Percentiles rank a stretch among this genome's conserved stretches.
Evolutionary conservation across 2,797 vertebrate species (phyloP).

Genomic region (Coregonus sp.): DNA sequence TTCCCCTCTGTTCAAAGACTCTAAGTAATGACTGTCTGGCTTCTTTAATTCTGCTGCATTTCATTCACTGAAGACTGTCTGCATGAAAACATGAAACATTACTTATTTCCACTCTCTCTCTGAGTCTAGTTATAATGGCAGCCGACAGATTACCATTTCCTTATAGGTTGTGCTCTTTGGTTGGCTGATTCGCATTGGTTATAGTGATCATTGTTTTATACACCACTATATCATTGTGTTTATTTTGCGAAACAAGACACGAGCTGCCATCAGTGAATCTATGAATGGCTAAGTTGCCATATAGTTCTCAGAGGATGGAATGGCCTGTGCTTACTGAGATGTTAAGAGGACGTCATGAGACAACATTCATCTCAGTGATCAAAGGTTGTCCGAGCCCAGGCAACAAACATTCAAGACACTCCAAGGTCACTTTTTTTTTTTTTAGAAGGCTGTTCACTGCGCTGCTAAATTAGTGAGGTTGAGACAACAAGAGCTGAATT

Average conservation of each 20-base stretch:
- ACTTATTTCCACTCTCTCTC: not conserved
- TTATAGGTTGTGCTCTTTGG: not conserved
- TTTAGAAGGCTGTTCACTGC: not conserved
- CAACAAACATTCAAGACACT: not conserved
- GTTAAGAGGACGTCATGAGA: not conserved
- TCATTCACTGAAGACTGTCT: not conserved
- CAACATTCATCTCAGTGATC: conserved; percentile 7
- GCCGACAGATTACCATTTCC: not conserved
- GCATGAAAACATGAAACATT: not conserved
- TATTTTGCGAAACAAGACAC: conserved; percentile 1
- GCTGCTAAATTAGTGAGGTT: not conserved
- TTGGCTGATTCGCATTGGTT: not conserved
- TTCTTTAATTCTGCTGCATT: not conserved
- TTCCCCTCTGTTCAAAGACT: not conserved
- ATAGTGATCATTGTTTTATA: not conserved
- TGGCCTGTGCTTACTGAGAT: not conserved
- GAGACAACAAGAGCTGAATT: not conserved
- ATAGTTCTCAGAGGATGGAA: not conserved
- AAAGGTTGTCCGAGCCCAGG: not conserved
- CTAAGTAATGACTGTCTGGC: conserved; percentile 2
- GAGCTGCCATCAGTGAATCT: not conserved
- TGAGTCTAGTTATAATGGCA: not conserved
- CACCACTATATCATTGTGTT: not conserved
- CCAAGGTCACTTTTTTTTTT: not conserved
- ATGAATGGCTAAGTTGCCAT: not conserved